A percentile compares a stretch with the other conserved stretches of the same genome.
Evolutionary conservation across 1,140 invertebrate species (phyloP).

Genomic region (Bemisia tabaci): DNA sequence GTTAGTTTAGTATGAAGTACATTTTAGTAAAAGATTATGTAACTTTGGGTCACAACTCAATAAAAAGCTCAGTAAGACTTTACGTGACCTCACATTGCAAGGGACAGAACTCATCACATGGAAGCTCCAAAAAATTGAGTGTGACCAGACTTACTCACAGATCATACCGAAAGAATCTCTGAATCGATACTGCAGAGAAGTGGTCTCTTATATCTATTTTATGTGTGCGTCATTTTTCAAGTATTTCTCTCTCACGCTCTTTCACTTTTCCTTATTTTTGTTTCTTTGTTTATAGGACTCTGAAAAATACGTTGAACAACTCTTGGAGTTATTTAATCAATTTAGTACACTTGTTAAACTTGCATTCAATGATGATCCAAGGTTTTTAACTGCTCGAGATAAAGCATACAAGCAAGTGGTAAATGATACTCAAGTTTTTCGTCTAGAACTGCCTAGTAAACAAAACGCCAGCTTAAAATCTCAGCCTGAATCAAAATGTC

Average conservation of each 20-base stretch:
- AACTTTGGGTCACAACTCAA: no score
- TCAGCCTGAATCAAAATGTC: conserved; percentile 90
- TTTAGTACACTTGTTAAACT: conserved; percentile 87
- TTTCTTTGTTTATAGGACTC: conserved; percentile 54
- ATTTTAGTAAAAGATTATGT: no score
- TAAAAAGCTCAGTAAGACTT: no score
- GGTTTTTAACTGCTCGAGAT: conserved; percentile 93
- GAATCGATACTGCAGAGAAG: no score
- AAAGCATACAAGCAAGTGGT: conserved; percentile 97
- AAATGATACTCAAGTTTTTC: conserved; percentile 95
- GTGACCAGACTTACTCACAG: no score
- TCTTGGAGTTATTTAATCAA: conserved; percentile 81
- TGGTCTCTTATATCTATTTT: neutral
- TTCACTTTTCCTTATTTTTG: conserved; percentile 4
- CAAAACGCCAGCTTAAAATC: conserved; percentile 36
- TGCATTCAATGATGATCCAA: conserved; percentile 92
- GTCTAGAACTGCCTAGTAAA: conserved; percentile 54
- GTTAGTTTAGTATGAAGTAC: no score
- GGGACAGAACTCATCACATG: no score
- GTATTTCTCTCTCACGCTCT: neutral
- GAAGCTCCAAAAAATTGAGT: no score
- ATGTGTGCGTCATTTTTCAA: neutral
- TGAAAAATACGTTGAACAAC: conserved; percentile 95
- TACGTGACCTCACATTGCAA: no score
- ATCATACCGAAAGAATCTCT: no score